Evolutionary conservation across 2,113 vertebrate species (phyloP), one percentile per base, ranked within the genome.

Genomic region (Geococcyx californianus): DNA sequence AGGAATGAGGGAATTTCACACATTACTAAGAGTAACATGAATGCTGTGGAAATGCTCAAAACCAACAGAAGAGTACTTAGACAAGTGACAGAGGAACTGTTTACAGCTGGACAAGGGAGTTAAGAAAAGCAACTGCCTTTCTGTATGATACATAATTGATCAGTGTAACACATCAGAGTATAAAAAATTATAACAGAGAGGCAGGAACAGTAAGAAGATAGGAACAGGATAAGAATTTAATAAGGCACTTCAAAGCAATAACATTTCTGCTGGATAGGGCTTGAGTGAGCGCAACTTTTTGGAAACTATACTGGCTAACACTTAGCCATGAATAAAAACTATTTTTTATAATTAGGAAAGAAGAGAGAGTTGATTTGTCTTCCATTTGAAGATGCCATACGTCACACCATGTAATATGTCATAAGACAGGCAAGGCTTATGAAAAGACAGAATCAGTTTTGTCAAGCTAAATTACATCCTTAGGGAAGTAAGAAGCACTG

Each of bases 81-180:
- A 90, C 81, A 25, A 24, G 8, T 84, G 64, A 56, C 56, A 91
- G 89, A 74, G 33, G 34, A 66, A 60, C 23, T 70, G 26, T 36
- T 59, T 92, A 67, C 47, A 92, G 49, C n/a, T 72, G 66, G 51
- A 77, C 76, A 87, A 44, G 24, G 75, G 34, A 93, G 52, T 34
- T 70, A 89, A 83, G 59, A 67, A 88, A 84, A 92, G 51, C 36
- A 86, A 84, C 80, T 82, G 24, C 44, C 63, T 87, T 94, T 87
- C 73, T 69, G 25, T 28, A 20, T 72, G 74, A 82, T 64, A 76
- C 13, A 16, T 31, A 69, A 64, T 93, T 24, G 36, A 72, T 82
- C 49, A 44, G 44, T 56, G 58, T 84, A 58, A 64, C 47, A 38
- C 31, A 72, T 38, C 20, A 33, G 20, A 89, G 59, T 34, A 44